A percentile compares a stretch with the other conserved stretches of the same genome.
Conservation (phyloP, 2,888 invertebrate genomes). For the Zonitis immaculata region DNA sequence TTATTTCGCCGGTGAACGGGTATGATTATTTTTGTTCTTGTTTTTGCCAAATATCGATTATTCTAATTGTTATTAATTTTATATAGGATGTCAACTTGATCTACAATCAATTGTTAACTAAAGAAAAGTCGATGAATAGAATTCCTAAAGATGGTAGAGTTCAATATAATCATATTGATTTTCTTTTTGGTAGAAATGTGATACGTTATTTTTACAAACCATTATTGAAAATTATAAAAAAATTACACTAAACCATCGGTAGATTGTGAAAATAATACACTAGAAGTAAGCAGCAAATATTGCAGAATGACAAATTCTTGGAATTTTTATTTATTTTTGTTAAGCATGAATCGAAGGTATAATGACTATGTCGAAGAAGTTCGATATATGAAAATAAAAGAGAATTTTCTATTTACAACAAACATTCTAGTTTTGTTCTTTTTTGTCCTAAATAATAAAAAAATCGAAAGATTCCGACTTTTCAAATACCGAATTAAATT, state of each 20-base stretch:
- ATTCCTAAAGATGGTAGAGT: slow-evolving; percentile 1
- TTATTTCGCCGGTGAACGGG: slow-evolving; percentile 1
- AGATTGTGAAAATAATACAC: too few relatives aligned
- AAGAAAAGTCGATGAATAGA: background rate
- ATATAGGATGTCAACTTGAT: slow-evolving; percentile 3
- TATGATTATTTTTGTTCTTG: background rate
- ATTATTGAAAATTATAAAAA: background rate
- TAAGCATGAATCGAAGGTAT: too few relatives aligned
- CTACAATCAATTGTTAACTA: slow-evolving; percentile 1
- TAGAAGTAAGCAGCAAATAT: too few relatives aligned
- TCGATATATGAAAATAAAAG: too few relatives aligned
- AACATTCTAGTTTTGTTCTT: too few relatives aligned
- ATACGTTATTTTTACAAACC: background rate
- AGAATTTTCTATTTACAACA: too few relatives aligned
- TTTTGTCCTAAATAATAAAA: too few relatives aligned
- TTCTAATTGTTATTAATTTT: background rate
- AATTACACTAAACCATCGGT: background rate
- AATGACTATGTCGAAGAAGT: too few relatives aligned
- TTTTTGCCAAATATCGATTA: background rate
- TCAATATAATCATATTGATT: slow-evolving; percentile 2
- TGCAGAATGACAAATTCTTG: too few relatives aligned
- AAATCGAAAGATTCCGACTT: too few relatives aligned
- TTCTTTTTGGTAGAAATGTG: background rate
- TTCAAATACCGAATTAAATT: too few relatives aligned
- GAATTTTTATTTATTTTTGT: too few relatives aligned